Evolutionary conservation across 2,113 vertebrate genomes (phyloP), one percentile per base, ranked within the genome.

Genomic region (Gobio gobio): DNA sequence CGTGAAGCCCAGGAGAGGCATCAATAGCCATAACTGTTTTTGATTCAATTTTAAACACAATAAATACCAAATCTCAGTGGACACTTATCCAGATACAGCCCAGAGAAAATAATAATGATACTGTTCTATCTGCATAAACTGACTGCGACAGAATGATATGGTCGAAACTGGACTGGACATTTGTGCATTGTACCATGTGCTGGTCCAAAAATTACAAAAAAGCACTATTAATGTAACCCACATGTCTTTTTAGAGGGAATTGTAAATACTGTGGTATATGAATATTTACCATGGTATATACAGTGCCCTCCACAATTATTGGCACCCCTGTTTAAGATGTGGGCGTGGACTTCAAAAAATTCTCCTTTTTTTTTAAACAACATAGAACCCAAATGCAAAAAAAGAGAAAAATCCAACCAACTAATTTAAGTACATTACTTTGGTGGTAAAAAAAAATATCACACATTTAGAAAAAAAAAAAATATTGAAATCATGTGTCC

Each of bases 1-100:
- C 29, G 45, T 8, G 68, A 88, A 75, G 10, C 76, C 70, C 73
- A 29, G 40, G 45, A 72, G 45, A 82, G 61, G 33, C 79, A 73
- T 78, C 79, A 54, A 49, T 47, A 82, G 59, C 68, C 56, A 73
- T 82, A 84, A 85, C 87, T 61, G 84, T 18, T 24, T 72, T 18
- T 83, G 61, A 89, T 86, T 88, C 56, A 51, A 86, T 87, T 86
- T 82, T 51, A 51, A 79, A 82, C 36, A 45, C 56, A 78, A 59
- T 78, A 61, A 74, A 83, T 64, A 84, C 13, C 70, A 51, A 83
- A 58, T 61, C 82, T 80, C 43, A 54, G 43, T 20, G 78, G 86
- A 63, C 64, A 63, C 43, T 59, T 13, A 51, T 12, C 64, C 82
- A 79, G 56, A 63, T 43, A 43, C 56, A 72, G 63, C 63, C 36